Base-by-base conservation (phyloP, 2,888 invertebrate species). In the Lamellibrachia satsuma region DNA sequence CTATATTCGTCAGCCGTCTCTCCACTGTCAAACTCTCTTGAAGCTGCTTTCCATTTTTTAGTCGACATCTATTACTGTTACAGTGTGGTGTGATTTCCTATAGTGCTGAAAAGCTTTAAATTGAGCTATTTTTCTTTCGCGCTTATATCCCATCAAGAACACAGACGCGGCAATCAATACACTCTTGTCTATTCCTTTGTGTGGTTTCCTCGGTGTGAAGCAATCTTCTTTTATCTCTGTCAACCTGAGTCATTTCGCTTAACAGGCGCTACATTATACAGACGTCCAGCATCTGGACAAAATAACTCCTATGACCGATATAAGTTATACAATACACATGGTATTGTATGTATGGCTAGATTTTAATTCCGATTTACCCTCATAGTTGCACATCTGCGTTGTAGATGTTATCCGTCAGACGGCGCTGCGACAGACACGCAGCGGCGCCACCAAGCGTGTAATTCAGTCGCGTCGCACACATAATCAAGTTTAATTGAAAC, bases 381-480 rank as follows among this genome's bases (percentile, higher is more conserved):
- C 39, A 39, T 6, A 3, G 22, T 75, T 75, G 75, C 75, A 75
- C 75, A 75, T 22, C 75, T 15, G 75, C 22, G 75, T 75, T 75
- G 75, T 22, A 75, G 22, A 75, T 22, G 75, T 11, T 75, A 75
- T 75, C 75, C 75, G 22, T n/a, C 75, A 75, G 75, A 75, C 75
- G 75, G 75, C 75, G 75, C 75, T 75, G 22, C 6, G 75, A 22
- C 75, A n/a, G 75, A 15, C 22, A 75, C 75, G 15, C 15, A 22
- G 75, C 75, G 75, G 15, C 75, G 55, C 55, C 55, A 55, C 55
- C 55, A 55, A 9, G 55, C 55, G 75, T 75, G 75, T 75, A 75
- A 75, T 75, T 75, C 75, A 75, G 75, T 75, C 75, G 75, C 75
- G 75, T 75, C 75, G 75, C 75, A 22, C 75, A 75, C 75, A 75